These are phyloP conservation scores for Marronus borbonicus DNA, from an alignment of 2,888 invertebrate genomes.

Conservation along the genomic window DNA sequence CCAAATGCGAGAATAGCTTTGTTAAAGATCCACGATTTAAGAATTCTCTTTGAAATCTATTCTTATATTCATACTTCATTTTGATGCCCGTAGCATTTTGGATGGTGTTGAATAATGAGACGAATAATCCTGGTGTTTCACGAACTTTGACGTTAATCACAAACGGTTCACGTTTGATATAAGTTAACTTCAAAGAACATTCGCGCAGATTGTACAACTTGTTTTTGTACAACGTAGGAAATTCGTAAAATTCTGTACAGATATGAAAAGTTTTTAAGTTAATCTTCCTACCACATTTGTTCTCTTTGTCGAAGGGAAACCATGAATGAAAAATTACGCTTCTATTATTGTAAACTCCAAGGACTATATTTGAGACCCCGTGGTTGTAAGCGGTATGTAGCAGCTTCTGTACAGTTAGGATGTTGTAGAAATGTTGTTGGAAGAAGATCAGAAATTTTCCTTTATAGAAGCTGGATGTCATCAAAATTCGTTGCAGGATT, in stretches of 20 bases:
- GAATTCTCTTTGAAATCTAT: conserved; percentile 43
- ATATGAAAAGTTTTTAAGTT: conserved; percentile 21
- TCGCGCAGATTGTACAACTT: conserved; percentile 46
- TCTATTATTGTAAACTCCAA: conserved; percentile 33
- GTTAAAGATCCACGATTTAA: conserved; percentile 39
- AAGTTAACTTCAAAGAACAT: conserved; percentile 49
- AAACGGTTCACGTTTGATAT: conserved; percentile 50
- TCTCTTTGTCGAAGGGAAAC: conserved; percentile 49
- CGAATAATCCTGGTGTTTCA: conserved; percentile 48
- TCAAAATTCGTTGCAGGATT: conserved; percentile 27
- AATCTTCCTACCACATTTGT: conserved; percentile 45
- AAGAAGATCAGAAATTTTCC: conserved; percentile 47
- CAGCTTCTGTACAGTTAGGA: not conserved
- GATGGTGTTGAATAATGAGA: conserved; percentile 50
- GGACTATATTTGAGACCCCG: conserved; percentile 45
- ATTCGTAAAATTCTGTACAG: conserved; percentile 26
- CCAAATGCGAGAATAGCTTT: conserved; percentile 38
- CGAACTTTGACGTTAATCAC: conserved; percentile 34
- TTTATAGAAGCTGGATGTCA: conserved; percentile 30
- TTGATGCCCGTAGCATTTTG: conserved; percentile 40
- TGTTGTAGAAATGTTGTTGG: conserved; percentile 11
- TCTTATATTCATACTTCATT: conserved; percentile 40
- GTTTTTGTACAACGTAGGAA: conserved; percentile 8
- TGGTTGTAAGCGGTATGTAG: conserved; percentile 18
- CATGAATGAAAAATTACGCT: conserved; percentile 44